Conservation (phyloP, 2,797 vertebrate species). For the Sebastiscus tertius region DNA sequence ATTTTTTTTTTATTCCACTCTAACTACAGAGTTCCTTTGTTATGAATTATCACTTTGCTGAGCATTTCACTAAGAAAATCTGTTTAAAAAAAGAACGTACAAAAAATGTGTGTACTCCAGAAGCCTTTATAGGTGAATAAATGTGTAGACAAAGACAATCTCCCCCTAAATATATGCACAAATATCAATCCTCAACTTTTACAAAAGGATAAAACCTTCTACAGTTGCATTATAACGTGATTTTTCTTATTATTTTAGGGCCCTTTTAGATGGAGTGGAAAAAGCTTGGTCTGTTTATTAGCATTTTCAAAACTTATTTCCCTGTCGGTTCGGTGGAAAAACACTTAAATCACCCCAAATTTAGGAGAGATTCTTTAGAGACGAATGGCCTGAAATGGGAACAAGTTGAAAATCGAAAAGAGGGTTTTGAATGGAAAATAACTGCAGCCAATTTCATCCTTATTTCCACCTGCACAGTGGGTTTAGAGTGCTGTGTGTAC, state of each 20-base stretch:
- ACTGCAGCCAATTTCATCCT: constrained; percentile 71
- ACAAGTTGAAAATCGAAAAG: constrained; percentile 64
- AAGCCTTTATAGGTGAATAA: constrained; percentile 11
- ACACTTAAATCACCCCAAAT: constrained; percentile 50
- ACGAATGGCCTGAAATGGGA: constrained; percentile 59
- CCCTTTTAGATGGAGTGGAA: constrained; percentile 16
- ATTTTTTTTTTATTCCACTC: constrained; percentile 24
- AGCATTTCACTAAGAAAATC: constrained; percentile 27
- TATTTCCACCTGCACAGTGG: constrained; percentile 65
- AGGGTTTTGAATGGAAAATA: constrained; percentile 68
- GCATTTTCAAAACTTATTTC: constrained; percentile 59
- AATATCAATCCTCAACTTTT: constrained; percentile 27
- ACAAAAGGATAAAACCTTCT: constrained; percentile 21
- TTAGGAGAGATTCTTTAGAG: constrained; percentile 47
- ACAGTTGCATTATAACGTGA: constrained; percentile 9
- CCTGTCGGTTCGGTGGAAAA: constrained; percentile 39
- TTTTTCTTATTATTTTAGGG: constrained; percentile 28
- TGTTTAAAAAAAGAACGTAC: constrained; percentile 17
- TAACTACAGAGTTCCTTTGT: constrained; percentile 33
- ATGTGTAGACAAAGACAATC: constrained; percentile 18
- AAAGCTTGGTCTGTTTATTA: constrained; percentile 44
- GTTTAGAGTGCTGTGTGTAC: constrained; percentile 4
- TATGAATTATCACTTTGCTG: constrained; percentile 44
- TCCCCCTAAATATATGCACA: constrained; percentile 23
- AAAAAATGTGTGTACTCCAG: constrained; percentile 19